Evolutionary conservation across 2,888 invertebrate species (phyloP).

Genomic region (Frankliniella intonsa): DNA sequence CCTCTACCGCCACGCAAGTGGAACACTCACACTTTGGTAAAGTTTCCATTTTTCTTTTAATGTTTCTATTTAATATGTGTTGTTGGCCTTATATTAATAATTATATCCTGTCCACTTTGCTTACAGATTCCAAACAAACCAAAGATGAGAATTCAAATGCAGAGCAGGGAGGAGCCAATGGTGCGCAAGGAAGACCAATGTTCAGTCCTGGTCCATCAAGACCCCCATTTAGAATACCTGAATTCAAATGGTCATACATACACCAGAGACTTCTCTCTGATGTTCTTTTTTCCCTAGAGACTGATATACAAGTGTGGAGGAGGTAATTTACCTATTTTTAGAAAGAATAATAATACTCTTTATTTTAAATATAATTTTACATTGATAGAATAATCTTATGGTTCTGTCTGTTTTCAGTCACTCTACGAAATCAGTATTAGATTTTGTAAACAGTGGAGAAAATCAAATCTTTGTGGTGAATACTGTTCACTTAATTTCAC

Average conservation of each 20-base stretch:
- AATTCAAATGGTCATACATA: conserved; percentile 99
- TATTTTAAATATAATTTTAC: conserved; percentile 13
- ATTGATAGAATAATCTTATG: not conserved
- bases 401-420: conserved; percentile 67
- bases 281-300: conserved; percentile 92
- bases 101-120: conserved; percentile 27
- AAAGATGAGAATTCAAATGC: conserved; percentile 43
- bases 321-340: conserved; percentile 44
- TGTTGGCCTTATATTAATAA: not conserved
- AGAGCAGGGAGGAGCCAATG: conserved; percentile 44
- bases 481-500: conserved; percentile 97
- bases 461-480: conserved; percentile 99
- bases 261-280: conserved; percentile 95
- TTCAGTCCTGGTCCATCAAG: conserved; percentile 89
- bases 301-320: conserved; percentile 90
- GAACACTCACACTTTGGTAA: conserved; percentile 75
- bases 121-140: conserved; percentile 54
- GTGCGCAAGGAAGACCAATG: conserved; percentile 67
- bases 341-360: conserved; percentile 30
- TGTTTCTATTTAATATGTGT: not conserved
- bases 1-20: conserved; percentile 76
- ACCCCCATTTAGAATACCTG: conserved; percentile 97
- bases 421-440: conserved; percentile 92
- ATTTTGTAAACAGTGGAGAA: conserved; percentile 97
- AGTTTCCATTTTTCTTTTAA: conserved; percentile 37